A percentile compares a stretch with the other conserved stretches of the same genome.
phyloP scores from a whole-genome alignment of 2,797 vertebrate species.

The Myoxocephalus aenaeus region DNA sequence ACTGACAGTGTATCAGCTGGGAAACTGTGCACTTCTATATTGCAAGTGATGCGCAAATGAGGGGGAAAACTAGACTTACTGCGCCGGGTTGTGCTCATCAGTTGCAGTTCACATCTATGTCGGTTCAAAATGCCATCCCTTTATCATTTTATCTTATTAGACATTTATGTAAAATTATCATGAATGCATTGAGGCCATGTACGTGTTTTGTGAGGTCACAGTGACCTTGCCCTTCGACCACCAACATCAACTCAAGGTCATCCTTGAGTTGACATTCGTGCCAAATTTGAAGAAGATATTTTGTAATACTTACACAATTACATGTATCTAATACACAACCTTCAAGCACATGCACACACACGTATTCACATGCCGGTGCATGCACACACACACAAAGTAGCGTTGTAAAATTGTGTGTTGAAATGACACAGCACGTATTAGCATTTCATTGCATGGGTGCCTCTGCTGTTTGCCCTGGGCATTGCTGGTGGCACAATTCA shows the following conservation, averaged over 20 bases:
- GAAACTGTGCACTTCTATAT: not conserved
- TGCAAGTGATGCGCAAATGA: not conserved
- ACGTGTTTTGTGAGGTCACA: not conserved
- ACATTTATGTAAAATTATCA: not conserved
- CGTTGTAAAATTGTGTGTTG: constrained; percentile 61
- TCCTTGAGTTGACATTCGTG: not conserved
- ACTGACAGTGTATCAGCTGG: constrained; percentile 1
- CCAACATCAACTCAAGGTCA: not conserved
- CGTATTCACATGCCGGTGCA: constrained; percentile 10
- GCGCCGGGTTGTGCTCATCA: not conserved
- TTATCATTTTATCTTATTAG: not conserved
- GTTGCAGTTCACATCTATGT: not conserved
- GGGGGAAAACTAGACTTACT: not conserved
- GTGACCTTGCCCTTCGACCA: not conserved
- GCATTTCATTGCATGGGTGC: constrained; percentile 74
- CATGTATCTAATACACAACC: not conserved
- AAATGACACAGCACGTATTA: constrained; percentile 70
- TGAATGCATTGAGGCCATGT: not conserved
- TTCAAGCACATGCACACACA: constrained; percentile 1
- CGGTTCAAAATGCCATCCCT: not conserved
- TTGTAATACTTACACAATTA: not conserved
- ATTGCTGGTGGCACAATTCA: constrained; percentile 72
- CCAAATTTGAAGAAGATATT: not conserved
- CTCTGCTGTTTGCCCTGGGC: constrained; percentile 74
- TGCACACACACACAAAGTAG: constrained; percentile 24